Evolutionary conservation across 2,797 vertebrate genomes (phyloP).

Genomic region (Rhincodon typus): DNA sequence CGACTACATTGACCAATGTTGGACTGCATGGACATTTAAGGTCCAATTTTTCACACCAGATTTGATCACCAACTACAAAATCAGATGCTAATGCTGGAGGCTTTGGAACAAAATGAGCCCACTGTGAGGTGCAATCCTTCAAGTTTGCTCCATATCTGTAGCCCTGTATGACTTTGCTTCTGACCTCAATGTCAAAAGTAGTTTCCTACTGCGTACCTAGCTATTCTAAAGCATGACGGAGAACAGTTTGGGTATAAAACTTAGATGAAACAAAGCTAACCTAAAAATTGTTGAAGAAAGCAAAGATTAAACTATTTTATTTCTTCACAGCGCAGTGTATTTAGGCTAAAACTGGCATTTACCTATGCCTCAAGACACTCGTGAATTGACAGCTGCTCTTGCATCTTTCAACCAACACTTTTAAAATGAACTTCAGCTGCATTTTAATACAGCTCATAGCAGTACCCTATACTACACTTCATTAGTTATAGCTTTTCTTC

Average conservation of each 20-base stretch:
- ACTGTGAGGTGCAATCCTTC: neutral
- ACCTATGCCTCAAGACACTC: neutral
- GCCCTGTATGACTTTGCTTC: neutral
- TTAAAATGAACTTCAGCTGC: neutral
- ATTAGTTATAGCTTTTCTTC: neutral
- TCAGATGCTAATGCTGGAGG: neutral
- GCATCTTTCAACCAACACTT: neutral
- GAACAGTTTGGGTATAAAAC: neutral
- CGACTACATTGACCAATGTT: neutral
- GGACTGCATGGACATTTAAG: neutral
- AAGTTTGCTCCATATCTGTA: neutral
- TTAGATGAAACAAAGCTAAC: neutral
- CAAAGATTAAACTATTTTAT: neutral
- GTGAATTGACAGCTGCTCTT: neutral
- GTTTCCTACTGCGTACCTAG: neutral
- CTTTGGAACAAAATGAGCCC: neutral
- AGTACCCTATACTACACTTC: neutral
- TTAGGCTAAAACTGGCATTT: neutral
- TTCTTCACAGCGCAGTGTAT: neutral
- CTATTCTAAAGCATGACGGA: neutral
- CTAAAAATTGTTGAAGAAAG: neutral
- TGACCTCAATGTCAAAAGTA: neutral
- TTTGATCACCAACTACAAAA: neutral
- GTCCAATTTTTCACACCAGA: neutral
- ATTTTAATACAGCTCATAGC: neutral